phyloP scores from a whole-genome alignment of 2,888 invertebrate genomes.

The Hydriomena furcata region DNA sequence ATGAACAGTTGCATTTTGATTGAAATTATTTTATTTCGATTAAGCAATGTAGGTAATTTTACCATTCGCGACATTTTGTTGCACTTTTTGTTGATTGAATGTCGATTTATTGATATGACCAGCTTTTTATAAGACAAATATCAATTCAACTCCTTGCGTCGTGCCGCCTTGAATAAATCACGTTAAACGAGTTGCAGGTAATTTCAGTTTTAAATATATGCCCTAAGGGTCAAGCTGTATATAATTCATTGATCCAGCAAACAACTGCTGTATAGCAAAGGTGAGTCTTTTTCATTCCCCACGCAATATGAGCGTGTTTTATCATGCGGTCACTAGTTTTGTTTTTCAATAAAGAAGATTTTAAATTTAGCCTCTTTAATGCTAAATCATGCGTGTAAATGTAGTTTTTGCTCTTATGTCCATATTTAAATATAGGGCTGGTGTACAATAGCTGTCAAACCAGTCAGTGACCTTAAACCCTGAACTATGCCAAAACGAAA shows the following conservation, averaged over 20 bases:
- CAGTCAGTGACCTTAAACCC: conserved; percentile 57
- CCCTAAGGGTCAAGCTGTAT: neutral
- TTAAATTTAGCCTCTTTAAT: no score
- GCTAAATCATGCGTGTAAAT: no score
- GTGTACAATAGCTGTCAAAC: conserved; percentile 40
- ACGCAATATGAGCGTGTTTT: no score
- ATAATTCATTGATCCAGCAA: no score
- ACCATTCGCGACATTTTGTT: conserved; percentile 52
- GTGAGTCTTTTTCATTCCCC: no score
- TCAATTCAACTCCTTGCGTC: conserved; percentile 36
- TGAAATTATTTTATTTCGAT: no score
- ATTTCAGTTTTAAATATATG: conserved; percentile 3
- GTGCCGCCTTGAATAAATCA: conserved; percentile 40
- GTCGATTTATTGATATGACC: conserved; percentile 42
- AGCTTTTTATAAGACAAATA: conserved; percentile 57
- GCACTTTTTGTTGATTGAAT: conserved; percentile 43
- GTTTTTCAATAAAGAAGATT: no score
- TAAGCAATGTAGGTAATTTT: conserved; percentile 4
- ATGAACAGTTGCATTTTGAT: no score
- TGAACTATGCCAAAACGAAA: conserved; percentile 23
- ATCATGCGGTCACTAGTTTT: no score
- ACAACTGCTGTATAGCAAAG: no score
- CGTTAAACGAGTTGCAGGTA: conserved; percentile 10
- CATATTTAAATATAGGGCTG: neutral
- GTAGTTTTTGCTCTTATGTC: no score